Conservation (phyloP, 1,140 invertebrate species). For the Zaprionus ornatus region DNA sequence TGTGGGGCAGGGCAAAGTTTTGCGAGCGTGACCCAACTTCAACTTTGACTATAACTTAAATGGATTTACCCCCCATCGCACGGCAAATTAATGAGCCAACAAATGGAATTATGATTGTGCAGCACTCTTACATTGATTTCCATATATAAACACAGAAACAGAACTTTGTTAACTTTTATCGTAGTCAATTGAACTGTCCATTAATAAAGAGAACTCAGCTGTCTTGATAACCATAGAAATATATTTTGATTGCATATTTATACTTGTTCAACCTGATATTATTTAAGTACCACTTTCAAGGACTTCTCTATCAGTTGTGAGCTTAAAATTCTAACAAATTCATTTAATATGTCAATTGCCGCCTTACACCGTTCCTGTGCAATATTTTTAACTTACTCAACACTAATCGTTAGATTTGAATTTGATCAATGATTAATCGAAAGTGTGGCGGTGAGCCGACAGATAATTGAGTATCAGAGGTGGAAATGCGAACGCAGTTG, state of each 20-base stretch:
- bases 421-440: too few relatives aligned
- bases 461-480: too few relatives aligned
- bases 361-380: too few relatives aligned
- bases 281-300: constrained; percentile 6
- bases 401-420: too few relatives aligned
- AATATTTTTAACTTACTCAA: too few relatives aligned
- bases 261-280: not conserved
- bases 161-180: constrained; percentile 1
- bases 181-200: constrained; percentile 8
- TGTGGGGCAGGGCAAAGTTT: constrained; percentile 19
- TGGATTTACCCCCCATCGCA: constrained; percentile 19
- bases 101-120: constrained; percentile 37
- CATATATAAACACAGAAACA: not conserved
- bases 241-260: constrained; percentile 4
- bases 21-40: constrained; percentile 7
- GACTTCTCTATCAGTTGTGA: not conserved
- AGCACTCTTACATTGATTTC: constrained; percentile 9
- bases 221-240: not conserved
- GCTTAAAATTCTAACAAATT: too few relatives aligned
- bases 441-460: too few relatives aligned
- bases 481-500: too few relatives aligned
- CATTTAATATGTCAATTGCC: too few relatives aligned
- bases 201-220: constrained; percentile 20
- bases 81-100: constrained; percentile 30
- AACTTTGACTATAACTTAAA: constrained; percentile 26